These are phyloP conservation scores for Polymixis lichenea DNA, from an alignment of 2,888 invertebrate species.

Conservation along the genomic window DNA sequence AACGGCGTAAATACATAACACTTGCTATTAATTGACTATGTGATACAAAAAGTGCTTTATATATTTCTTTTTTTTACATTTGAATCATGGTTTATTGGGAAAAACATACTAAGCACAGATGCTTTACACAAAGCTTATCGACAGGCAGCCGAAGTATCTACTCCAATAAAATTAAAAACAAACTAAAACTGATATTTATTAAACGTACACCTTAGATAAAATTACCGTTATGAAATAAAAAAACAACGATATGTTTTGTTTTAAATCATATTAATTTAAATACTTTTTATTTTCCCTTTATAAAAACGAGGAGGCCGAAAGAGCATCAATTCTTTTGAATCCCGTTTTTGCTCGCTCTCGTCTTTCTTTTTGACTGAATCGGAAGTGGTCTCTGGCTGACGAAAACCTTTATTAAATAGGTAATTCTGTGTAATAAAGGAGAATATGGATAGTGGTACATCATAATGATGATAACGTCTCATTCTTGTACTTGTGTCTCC, in stretches of 20 bases:
- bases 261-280: neutral
- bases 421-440: neutral
- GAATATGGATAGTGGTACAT: no score
- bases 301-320: neutral
- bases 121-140: neutral
- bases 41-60: neutral
- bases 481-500: neutral
- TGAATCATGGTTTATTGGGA: neutral
- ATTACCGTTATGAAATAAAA: neutral
- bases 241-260: neutral
- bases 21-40: neutral
- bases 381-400: no score
- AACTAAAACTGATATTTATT: neutral
- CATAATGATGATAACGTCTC: neutral
- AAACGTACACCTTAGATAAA: neutral
- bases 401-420: neutral
- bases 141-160: no score
- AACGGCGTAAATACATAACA: no score
- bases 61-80: neutral
- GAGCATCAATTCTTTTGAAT: neutral
- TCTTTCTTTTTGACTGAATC: no score
- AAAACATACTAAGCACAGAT: neutral
- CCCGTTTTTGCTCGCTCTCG: neutral
- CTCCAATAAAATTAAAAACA: neutral
- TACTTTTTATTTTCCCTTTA: neutral